Evolutionary conservation across 2,888 invertebrate genomes (phyloP).

Genomic region (Portevinia maculata): DNA sequence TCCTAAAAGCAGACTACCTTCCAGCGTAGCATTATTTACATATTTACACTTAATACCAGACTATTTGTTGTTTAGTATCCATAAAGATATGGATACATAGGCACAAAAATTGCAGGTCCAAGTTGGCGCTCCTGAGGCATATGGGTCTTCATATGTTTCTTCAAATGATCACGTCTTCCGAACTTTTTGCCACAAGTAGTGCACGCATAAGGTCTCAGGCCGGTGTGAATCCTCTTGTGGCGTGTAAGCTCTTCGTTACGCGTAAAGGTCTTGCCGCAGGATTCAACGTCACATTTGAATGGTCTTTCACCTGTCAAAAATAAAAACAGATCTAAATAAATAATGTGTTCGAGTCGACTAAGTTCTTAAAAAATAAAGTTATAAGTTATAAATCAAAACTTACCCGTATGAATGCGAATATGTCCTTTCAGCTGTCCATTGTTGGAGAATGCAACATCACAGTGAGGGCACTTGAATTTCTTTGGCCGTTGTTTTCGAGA

Average conservation of each 20-base stretch:
- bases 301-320: conserved; percentile 89
- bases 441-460: conserved; percentile 96
- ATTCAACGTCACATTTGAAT: conserved; percentile 92
- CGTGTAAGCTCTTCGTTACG: conserved; percentile 95
- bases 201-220: conserved; percentile 93
- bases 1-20: conserved; percentile 11
- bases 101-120: conserved; percentile 86
- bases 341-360: conserved; percentile 36
- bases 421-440: conserved; percentile 96
- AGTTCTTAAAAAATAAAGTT: background rate
- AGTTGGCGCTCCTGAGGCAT: conserved; percentile 85
- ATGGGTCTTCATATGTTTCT: conserved; percentile 96
- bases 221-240: conserved; percentile 95
- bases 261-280: conserved; percentile 95
- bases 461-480: conserved; percentile 95
- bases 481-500: conserved; percentile 92
- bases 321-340: conserved; percentile 22
- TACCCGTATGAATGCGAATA: conserved; percentile 94
- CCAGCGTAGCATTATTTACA: background rate
- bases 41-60: conserved; percentile 39
- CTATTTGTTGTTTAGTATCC: conserved; percentile 83
- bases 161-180: conserved; percentile 96
- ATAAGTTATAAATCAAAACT: conserved; percentile 75
- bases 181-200: conserved; percentile 95
- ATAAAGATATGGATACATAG: conserved; percentile 85